Percentiles rank a stretch among this genome's conserved stretches.
phyloP scores from a whole-genome alignment of 2,888 invertebrate species.

The Galerucella nymphaeae region DNA sequence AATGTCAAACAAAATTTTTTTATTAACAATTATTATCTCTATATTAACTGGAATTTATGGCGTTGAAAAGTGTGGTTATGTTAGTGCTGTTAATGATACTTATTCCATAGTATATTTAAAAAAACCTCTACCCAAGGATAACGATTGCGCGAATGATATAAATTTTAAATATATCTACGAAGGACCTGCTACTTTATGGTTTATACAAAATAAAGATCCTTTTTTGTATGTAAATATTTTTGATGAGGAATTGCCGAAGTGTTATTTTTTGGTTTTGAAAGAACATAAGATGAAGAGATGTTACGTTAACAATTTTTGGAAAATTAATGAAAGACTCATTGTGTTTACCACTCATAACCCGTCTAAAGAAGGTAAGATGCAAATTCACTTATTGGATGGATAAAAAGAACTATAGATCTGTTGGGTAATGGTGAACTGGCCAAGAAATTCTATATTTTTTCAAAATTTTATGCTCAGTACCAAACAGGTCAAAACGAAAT shows the following conservation, averaged over 20 bases:
- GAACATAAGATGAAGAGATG: conserved; percentile 16
- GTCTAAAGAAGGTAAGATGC: conserved; percentile 7
- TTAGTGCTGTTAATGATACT: neutral
- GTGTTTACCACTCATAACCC: conserved; percentile 6
- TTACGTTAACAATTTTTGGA: conserved; percentile 11
- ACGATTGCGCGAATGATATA: conserved; percentile 2
- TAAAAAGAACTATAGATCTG: neutral
- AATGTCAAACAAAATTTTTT: neutral
- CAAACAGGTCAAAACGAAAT: no score
- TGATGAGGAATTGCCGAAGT: neutral
- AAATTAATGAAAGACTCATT: neutral
- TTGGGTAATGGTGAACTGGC: no score
- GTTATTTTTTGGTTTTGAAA: conserved; percentile 9
- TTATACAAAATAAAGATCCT: conserved; percentile 13
- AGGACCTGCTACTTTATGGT: conserved; percentile 6
- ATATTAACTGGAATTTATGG: neutral
- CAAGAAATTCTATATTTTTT: no score
- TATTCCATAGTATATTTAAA: conserved; percentile 2
- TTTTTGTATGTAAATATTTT: conserved; percentile 13
- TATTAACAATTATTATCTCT: neutral
- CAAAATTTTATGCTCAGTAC: no score
- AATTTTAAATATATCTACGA: conserved; percentile 6
- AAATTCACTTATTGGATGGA: neutral
- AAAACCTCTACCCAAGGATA: neutral
- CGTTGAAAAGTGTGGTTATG: neutral